Conservation (phyloP, 1,140 invertebrate species). For the Drosophila rhopaloa region DNA sequence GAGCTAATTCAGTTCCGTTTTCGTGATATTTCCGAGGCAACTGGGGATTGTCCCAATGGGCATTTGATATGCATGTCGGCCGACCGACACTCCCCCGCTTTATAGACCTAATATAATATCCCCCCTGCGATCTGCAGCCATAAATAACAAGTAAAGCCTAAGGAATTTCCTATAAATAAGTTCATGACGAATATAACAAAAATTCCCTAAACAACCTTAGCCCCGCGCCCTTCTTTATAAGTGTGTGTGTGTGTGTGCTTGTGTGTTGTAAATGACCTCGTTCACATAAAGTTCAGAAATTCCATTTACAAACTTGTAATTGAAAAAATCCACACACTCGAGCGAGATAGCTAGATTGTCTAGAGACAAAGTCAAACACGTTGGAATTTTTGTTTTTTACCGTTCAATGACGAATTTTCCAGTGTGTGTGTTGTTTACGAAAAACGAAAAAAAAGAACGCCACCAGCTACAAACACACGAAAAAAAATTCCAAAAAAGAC, state of each 20-base stretch:
- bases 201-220: conserved; percentile 57
- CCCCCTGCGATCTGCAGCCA: conserved; percentile 59
- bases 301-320: conserved; percentile 82
- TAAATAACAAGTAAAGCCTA: conserved; percentile 69
- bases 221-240: conserved; percentile 29
- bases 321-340: conserved; percentile 66
- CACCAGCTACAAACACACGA: conserved; percentile 58
- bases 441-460: conserved; percentile 55
- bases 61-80: conserved; percentile 67
- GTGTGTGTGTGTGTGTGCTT: conserved; percentile 34
- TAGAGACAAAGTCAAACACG: conserved; percentile 71
- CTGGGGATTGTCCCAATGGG: conserved; percentile 34
- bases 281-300: conserved; percentile 81
- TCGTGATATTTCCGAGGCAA: conserved; percentile 9
- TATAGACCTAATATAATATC: conserved; percentile 33
- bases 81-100: conserved; percentile 14
- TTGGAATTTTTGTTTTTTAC: conserved; percentile 74
- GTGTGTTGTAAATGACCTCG: conserved; percentile 77
- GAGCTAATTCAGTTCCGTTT: conserved; percentile 23
- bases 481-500: conserved; percentile 65
- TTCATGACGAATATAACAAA: conserved; percentile 70
- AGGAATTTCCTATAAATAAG: conserved; percentile 80
- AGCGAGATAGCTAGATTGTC: conserved; percentile 20
- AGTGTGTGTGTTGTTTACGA: conserved; percentile 55
- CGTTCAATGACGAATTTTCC: conserved; percentile 80